phyloP scores from a whole-genome alignment of 2,888 invertebrate species.

The Agrilus biguttatus region DNA sequence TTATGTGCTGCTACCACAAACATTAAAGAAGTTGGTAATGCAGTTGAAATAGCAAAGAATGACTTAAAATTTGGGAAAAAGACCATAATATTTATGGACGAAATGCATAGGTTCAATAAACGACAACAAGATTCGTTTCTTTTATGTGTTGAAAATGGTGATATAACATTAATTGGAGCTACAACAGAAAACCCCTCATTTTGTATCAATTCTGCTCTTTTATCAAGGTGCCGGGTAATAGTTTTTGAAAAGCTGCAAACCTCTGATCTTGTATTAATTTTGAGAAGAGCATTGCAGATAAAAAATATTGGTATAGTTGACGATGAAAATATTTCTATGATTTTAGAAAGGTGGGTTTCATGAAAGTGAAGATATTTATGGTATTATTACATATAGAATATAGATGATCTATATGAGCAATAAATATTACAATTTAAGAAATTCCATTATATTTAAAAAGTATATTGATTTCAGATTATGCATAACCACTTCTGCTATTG shows the following conservation, averaged over 20 bases:
- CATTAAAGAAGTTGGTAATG: constrained; percentile 63
- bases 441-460: too few relatives aligned
- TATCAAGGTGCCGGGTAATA: constrained; percentile 66
- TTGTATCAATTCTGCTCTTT: constrained; percentile 61
- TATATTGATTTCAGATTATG: constrained; percentile 8
- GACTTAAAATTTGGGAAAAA: constrained; percentile 51
- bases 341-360: too few relatives aligned
- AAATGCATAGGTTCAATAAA: constrained; percentile 78
- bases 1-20: constrained; percentile 64
- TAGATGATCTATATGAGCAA: not conserved
- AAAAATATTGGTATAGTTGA: constrained; percentile 24
- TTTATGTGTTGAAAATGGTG: constrained; percentile 67
- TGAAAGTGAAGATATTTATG: too few relatives aligned
- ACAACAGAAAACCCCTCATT: constrained; percentile 86
- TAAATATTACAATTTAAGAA: too few relatives aligned
- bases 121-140: constrained; percentile 70
- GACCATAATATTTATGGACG: constrained; percentile 73
- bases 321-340: constrained; percentile 10
- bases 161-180: constrained; percentile 63
- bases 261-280: constrained; percentile 44
- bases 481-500: constrained; percentile 45
- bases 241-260: constrained; percentile 54
- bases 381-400: too few relatives aligned
- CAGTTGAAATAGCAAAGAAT: constrained; percentile 55
- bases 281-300: constrained; percentile 40